Conservation (phyloP, 1,140 invertebrate species). For the Vanessa tameamea region DNA sequence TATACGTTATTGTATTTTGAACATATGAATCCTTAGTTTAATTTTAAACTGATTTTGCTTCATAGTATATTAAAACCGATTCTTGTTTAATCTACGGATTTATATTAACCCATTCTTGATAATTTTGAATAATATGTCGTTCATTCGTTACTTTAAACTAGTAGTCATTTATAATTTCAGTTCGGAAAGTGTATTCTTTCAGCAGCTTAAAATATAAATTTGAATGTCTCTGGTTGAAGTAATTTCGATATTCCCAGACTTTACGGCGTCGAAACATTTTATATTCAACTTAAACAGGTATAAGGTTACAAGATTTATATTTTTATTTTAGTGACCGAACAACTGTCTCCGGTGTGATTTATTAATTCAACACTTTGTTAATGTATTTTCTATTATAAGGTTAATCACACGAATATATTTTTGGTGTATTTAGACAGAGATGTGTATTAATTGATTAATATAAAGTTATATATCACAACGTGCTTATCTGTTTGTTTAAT, state of each 20-base stretch:
- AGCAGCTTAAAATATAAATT: constrained; percentile 41
- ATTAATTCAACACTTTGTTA: constrained; percentile 18
- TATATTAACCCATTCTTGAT: no score
- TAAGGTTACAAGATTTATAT: constrained; percentile 28
- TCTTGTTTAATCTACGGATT: no score
- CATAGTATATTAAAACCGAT: no score
- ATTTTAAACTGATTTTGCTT: no score
- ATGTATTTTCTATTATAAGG: constrained; percentile 23
- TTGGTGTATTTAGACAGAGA: not conserved
- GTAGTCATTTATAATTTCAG: not conserved
- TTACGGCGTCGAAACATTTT: constrained; percentile 47
- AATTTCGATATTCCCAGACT: constrained; percentile 50
- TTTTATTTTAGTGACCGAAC: constrained; percentile 30
- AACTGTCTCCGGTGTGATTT: constrained; percentile 5
- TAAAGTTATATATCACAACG: no score
- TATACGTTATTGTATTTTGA: no score
- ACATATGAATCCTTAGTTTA: no score
- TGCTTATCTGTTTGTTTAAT: no score
- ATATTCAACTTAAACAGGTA: constrained; percentile 13
- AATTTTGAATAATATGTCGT: no score
- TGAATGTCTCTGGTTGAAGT: constrained; percentile 26
- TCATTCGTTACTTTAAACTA: not conserved
- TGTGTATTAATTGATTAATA: not conserved
- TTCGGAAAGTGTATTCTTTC: no score
- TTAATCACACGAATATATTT: constrained; percentile 6